phyloP scores from a whole-genome alignment of 1,140 invertebrate genomes.

The Platyscapa corneri region DNA sequence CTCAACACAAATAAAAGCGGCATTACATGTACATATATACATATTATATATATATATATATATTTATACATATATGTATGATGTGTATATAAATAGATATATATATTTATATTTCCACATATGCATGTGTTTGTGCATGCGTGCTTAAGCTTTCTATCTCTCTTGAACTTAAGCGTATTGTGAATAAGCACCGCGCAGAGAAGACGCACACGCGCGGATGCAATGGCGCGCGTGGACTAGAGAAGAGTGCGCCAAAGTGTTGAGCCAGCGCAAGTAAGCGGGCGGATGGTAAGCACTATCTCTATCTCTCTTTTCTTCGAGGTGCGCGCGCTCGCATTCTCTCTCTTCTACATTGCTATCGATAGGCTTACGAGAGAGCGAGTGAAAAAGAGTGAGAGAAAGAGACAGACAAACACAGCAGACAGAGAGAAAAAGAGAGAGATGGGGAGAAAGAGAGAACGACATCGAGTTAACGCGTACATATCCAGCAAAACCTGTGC shows the following conservation, averaged over 20 bases:
- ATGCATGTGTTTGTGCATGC: neutral
- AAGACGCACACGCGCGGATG: constrained; percentile 38
- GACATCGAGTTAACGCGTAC: neutral
- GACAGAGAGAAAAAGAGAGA: neutral
- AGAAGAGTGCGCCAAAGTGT: constrained; percentile 37
- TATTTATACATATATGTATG: no score
- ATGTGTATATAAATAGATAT: no score
- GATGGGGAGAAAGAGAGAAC: neutral
- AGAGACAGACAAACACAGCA: neutral
- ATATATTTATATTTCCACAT: neutral
- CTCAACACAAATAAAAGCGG: no score
- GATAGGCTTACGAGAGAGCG: neutral
- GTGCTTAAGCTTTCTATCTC: neutral
- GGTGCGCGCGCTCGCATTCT: constrained; percentile 26
- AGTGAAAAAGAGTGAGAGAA: neutral
- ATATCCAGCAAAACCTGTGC: constrained; percentile 18
- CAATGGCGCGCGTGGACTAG: constrained; percentile 51
- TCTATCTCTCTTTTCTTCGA: neutral
- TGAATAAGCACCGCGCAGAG: neutral
- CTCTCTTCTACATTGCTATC: constrained; percentile 34
- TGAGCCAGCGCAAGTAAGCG: constrained; percentile 22
- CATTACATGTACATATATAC: neutral
- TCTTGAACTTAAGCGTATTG: neutral
- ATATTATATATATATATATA: neutral
- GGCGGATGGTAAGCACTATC: neutral